Evolutionary conservation across 2,888 invertebrate species (phyloP), one percentile per base, ranked within the genome.

Genomic region (Nymphalis c-album): DNA sequence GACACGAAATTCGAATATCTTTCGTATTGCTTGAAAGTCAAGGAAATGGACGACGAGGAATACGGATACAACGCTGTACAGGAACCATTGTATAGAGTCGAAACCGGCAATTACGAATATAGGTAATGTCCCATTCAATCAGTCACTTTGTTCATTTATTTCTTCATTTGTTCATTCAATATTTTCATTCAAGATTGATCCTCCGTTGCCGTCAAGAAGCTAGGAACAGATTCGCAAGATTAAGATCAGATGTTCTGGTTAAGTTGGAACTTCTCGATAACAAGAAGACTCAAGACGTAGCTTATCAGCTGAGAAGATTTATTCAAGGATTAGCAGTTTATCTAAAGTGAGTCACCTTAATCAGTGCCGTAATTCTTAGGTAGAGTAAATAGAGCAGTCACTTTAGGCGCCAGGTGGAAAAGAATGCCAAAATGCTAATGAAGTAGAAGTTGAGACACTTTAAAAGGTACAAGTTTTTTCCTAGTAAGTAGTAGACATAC

Each of bases 1-100:
- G 99, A 99, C 88, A 97, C 98, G 0, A 99, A 99, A 88, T 99
- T 99, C 85, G 99, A 99, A 81, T 99, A 99, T 85, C 92, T 99
- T 65, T 99, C 99, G 0, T 99, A 99, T 85, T 99, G 99, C 81
- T 92, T 99, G 67, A 99, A 99, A 91, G 98, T 99, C 0, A 99
- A 99, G 85, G 99, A 99, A 88, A 97, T 99, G 97, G 99, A 99
- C 77, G 99, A 99, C 81, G 99, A 99, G 82, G 99, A 99, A 80
- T 98, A 98, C 75, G 97, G 97, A 58, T 99, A 97, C 81, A 96
- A 96, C 7, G 95, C 97, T 0, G 82, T 99, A 17, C 98, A 99
- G 81, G 99, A 99, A 83, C 98, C 99, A 0, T 90, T 99, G 48
- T 99, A 99, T 84, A 94, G 99, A 53, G 98, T 99, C 0, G 99